Evolutionary conservation across 1,140 invertebrate genomes (phyloP).

Genomic region (Mactra quadrangularis): DNA sequence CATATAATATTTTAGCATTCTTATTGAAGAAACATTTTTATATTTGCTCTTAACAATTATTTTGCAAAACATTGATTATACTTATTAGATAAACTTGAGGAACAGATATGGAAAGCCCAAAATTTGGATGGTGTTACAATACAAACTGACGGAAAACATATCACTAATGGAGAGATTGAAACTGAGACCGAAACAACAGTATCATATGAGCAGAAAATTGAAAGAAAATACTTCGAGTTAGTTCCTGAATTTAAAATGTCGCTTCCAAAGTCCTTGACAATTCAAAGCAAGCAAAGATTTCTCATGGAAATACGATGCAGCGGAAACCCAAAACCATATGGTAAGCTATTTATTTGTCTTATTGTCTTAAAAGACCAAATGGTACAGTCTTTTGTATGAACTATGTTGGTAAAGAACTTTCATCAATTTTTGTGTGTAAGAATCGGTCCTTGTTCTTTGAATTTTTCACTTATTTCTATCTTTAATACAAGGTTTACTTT

Average conservation of each 20-base stretch:
- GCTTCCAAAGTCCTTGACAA: conserved; percentile 28
- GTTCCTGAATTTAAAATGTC: conserved; percentile 25
- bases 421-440: too few species aligned
- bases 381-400: too few species aligned
- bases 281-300: conserved; percentile 43
- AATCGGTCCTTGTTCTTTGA: too few species aligned
- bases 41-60: too few species aligned
- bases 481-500: too few species aligned
- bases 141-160: background rate
- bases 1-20: too few species aligned
- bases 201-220: background rate
- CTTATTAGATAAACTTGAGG: conserved; percentile 42
- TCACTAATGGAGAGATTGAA: conserved; percentile 16
- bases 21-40: too few species aligned
- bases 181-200: background rate
- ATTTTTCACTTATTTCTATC: too few species aligned
- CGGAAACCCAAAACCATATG: conserved; percentile 41
- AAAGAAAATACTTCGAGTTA: conserved; percentile 26
- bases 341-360: conserved; percentile 14
- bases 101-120: conserved; percentile 18
- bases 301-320: conserved; percentile 28
- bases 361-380: too few species aligned
- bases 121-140: conserved; percentile 13
- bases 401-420: too few species aligned
- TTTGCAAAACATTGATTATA: too few species aligned